Evolutionary conservation across 2,797 vertebrate species (phyloP), one percentile per base, ranked within the genome.

Genomic region (Kryptopterus vitreolus): DNA sequence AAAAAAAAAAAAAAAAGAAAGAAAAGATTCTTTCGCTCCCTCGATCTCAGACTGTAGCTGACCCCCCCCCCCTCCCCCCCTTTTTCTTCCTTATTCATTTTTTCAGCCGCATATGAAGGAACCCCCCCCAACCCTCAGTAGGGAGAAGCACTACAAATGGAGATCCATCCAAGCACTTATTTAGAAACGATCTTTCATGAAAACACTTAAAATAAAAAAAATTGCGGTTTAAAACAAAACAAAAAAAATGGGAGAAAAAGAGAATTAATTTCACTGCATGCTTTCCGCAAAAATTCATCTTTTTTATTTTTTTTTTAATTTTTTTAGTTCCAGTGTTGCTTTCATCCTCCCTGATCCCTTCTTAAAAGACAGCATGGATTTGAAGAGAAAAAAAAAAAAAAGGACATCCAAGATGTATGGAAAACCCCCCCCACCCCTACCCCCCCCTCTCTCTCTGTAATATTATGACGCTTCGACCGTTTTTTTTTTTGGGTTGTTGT

Each of bases 151-250:
- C 58, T 55, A 53, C 16, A 24, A 73, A 66, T 43, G 26, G 20
- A 71, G 48, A 26, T 58, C 76, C 75, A 43, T 33, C 50, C 89
- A 89, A 88, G 90, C 91, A 93, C 85, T 77, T 84, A 77, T 13
- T 58, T 16, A n/a, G 0, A 18, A 24, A 38, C 6, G 10, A 6
- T 72, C 13, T 74, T 29, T 20, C 29, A 65, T 52, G 52, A 82
- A 82, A 69, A 43, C 38, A 10, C 20, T 52, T 2, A 24, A 55
- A 38, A 38, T 57, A 38, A 43, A 24, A 3, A n/a, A 8, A 3
- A n/a, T n/a, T n/a, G n/a, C n/a, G n/a, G n/a, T n/a, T 31, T 1
- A 66, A 13, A 55, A 3, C 50, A 0, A 16, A 35, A 18, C 4
- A 46, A 13, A 18, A 26, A 24, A 9, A 33, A 15, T 12, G n/a